phyloP scores from a whole-genome alignment of 2,113 vertebrate species.

The Ranitomeya imitator region DNA sequence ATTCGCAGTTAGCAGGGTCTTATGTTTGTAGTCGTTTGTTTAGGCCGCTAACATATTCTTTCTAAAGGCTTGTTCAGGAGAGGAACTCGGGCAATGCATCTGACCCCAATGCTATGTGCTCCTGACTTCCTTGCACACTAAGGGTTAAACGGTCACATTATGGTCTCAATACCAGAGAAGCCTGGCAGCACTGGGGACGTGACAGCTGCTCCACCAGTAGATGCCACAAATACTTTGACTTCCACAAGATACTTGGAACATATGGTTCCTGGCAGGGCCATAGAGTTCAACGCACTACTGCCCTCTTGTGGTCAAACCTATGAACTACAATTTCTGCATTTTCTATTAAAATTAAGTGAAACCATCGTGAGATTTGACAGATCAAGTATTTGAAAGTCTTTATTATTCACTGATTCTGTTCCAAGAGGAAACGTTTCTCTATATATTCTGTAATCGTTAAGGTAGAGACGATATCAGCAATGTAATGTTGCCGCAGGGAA shows the following conservation, averaged over 20 bases:
- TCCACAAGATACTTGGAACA: slow-evolving; percentile 12
- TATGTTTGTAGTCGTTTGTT: not conserved
- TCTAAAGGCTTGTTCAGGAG: slow-evolving; percentile 8
- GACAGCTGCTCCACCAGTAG: slow-evolving; percentile 38
- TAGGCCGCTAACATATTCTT: too few relatives aligned
- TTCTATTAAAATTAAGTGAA: not conserved
- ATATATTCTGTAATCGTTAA: too few relatives aligned
- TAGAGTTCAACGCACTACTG: not conserved
- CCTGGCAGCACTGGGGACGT: not conserved
- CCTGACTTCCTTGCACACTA: not conserved
- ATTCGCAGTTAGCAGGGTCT: not conserved
- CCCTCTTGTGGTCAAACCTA: slow-evolving; percentile 6
- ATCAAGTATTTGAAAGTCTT: not conserved
- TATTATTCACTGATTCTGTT: not conserved
- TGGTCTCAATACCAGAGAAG: slow-evolving; percentile 13
- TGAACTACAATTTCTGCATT: not conserved
- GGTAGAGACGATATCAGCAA: not conserved
- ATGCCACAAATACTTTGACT: slow-evolving; percentile 20
- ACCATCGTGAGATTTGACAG: not conserved
- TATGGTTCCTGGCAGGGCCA: not conserved
- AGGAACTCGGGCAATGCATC: slow-evolving; percentile 28
- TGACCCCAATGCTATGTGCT: slow-evolving; percentile 29
- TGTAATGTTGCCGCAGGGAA: not conserved
- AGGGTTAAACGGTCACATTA: slow-evolving; percentile 46
- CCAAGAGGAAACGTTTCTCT: not conserved